Evolutionary conservation across 2,113 vertebrate species (phyloP), one percentile per base, ranked within the genome.

Genomic region (Grammomys surdaster): DNA sequence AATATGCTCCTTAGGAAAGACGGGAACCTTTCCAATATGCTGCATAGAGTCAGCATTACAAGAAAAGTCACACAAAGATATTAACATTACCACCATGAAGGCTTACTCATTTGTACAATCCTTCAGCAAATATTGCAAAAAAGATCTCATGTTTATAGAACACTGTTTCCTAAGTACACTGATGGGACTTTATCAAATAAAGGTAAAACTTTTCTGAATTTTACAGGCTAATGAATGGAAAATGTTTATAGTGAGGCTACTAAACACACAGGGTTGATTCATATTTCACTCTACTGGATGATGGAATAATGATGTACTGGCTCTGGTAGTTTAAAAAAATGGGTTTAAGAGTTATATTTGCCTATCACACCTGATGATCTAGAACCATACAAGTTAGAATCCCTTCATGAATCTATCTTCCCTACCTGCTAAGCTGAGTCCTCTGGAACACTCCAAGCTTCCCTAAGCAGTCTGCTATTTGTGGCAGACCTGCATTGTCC

Each of bases 161-260:
- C 48, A 89, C 2, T 89, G 81, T 60, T 90, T 81, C 69, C 63
- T 78, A 88, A 70, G 31, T 48, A 70, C 65, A 51, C 33, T 54
- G 54, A 54, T 33, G 51, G 63, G 43, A 88, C 85, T 70, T 94
- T 86, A 87, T 90, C 46, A 87, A 17, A 82, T 65, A 92, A 90
- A 69, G 24, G 26, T 51, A 75, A 31, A 94, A 40, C 9, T 58
- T 90, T 63, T 60, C 48, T 77, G 5, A 33, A 94, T 89, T 92
- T 91, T 81, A 56, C 7, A 96, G n/a, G 36, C 4, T 85, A 90
- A 88, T 92, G n/a, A 95, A 93, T 96, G 36, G 95, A 96, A 88
- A 77, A 58, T 63, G 36, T 26, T 90, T 91, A 89, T 65, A 84
- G 58, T 70, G 1, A 80, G 43, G 24, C 70, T 92, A 46, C n/a